Evolutionary conservation across 2,113 vertebrate genomes (phyloP).

Genomic region (Thermophis baileyi): DNA sequence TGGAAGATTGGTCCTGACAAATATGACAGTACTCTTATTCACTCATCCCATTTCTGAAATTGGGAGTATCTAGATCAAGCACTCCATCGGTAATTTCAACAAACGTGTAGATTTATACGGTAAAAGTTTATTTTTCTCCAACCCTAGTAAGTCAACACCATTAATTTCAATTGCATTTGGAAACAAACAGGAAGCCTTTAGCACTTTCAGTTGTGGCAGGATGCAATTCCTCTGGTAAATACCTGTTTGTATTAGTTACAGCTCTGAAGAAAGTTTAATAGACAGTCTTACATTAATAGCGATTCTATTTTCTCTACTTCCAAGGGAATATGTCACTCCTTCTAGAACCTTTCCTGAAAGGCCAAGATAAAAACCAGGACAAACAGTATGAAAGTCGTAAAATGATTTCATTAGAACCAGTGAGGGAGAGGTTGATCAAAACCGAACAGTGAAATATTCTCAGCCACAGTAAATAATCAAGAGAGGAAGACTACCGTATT

Average conservation of each 20-base stretch:
- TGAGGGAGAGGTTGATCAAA: neutral
- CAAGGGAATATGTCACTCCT: neutral
- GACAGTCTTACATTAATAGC: neutral
- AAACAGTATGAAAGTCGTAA: neutral
- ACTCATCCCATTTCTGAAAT: neutral
- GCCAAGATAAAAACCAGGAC: neutral
- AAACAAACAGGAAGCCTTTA: neutral
- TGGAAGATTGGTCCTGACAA: neutral
- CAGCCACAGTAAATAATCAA: neutral
- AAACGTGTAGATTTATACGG: neutral
- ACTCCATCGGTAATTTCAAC: neutral
- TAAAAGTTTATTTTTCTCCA: neutral
- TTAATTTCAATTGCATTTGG: neutral
- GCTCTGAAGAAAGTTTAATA: neutral
- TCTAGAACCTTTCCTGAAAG: neutral
- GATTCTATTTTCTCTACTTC: neutral
- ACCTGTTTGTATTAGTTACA: neutral
- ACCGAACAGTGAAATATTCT: neutral
- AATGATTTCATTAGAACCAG: neutral
- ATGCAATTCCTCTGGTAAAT: neutral
- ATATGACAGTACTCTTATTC: neutral
- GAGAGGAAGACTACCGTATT: neutral
- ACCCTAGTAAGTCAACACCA: neutral
- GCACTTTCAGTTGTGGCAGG: neutral
- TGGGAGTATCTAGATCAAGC: neutral